Base-by-base conservation (phyloP, 2,888 invertebrate genomes). In the Hylaea fasciaria region DNA sequence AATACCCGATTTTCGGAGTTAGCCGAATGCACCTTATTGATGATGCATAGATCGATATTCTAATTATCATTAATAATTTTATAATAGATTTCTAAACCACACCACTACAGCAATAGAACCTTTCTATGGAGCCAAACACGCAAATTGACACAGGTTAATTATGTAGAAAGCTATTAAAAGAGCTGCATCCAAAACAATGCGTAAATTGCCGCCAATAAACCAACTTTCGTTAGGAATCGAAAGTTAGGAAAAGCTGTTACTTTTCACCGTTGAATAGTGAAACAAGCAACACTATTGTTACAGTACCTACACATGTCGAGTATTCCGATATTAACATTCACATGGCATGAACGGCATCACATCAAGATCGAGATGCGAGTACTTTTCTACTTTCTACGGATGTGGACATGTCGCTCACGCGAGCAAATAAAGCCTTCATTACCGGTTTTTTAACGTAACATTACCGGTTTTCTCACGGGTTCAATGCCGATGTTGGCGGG, bases 181-280 rank as follows among this genome's bases (percentile, higher is more conserved):
- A 7, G 32, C 5, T 32, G 9, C 9, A 32, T 9, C 32, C 32
- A 12, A 11, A 50, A 22, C 28, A 32, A 44, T 43, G 49, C 47
- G 46, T 57, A 56, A 54, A 59, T 29, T 29, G 29, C 29, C 49
- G 59, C 9, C 14, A 61, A 56, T 61, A 59, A 43, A 5, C n/a
- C 22, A 45, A 64, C 71, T 66, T 68, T 68, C 62, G 54, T 48
- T 49, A 52, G 48, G 48, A 53, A 64, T 65, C 69, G 77, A 81
- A 80, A 77, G 76, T 71, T 53, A 57, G 65, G 73, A 77, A 78
- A 76, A 74, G 64, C 68, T 65, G 63, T 59, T 70, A 70, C 62
- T 73, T 73, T 72, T 78, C 71, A 70, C 74, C 63, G 64, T 69
- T 70, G 69, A 68, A 66, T 71, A 57, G 64, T 69, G 64, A 68